Conservation (phyloP, 2,113 vertebrate genomes). For the Boulengeromyrus knoepffleri region DNA sequence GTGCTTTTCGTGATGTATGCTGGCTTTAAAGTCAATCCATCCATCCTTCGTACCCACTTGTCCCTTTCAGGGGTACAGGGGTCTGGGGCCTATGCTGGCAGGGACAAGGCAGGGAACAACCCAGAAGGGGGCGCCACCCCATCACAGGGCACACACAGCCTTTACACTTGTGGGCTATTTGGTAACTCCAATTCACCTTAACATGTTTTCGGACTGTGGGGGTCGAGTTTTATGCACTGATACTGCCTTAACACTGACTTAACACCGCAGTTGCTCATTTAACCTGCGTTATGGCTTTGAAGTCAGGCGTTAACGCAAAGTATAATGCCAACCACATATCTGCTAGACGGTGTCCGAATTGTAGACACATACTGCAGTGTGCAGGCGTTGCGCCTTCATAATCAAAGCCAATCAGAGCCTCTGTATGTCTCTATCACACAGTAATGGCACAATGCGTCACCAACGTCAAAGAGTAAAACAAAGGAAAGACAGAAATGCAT, state of each 20-base stretch:
- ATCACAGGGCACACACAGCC: neutral
- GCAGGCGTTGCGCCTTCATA: neutral
- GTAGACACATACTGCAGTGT: constrained; percentile 15
- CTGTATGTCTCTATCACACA: neutral
- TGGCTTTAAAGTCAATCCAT: neutral
- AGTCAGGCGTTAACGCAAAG: constrained; percentile 21
- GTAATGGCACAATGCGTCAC: neutral
- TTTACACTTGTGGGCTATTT: neutral
- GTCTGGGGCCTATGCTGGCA: neutral
- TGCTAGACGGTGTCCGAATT: constrained; percentile 29
- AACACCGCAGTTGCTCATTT: neutral
- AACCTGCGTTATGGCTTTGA: neutral
- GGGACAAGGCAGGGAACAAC: too few species aligned
- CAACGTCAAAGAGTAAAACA: neutral
- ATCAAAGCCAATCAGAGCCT: neutral
- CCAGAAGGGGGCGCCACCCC: neutral
- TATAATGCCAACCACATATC: constrained; percentile 23
- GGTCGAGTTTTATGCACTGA: neutral
- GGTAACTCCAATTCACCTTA: neutral
- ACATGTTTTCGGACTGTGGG: neutral
- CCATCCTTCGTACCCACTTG: neutral
- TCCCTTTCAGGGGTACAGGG: neutral
- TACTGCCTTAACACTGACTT: too few species aligned
- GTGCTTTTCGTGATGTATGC: neutral
- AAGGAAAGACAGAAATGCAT: neutral